Base-by-base conservation (phyloP, 2,113 vertebrate species). In the Stegastes partitus region DNA sequence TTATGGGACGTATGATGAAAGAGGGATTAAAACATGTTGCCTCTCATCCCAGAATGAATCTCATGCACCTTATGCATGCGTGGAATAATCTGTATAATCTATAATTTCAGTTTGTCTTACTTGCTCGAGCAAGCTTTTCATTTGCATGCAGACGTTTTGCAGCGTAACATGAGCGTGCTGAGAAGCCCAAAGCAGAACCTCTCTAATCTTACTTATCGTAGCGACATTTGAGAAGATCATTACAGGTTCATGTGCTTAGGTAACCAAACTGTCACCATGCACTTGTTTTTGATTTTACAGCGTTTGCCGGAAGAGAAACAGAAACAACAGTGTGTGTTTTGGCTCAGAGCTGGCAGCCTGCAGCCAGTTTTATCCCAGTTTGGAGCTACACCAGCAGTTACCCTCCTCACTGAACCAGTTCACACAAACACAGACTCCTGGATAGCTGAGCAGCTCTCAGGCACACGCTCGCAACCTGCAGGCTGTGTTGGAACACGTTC, bases 401-500 rank as follows among this genome's bases (percentile, higher is more conserved):
- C 34, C 31, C 23, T 82, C 51, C 26, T 80, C 53, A 42, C 54
- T 76, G 50, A 80, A 84, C 67, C 79, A 70, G 66, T 68, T 70
- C 64, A 68, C 68, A 69, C 42, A 63, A 72, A 77, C 73, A 54
- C 56, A 37, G n/a, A 39, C 45, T 39, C 39, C 26, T 39, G 62
- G 9, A 67, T 56, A 63, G 81, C 22, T 16, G 23, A 14, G 25
- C 34, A 55, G 65, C 67, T 74, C 44, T 80, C 21, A 71, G 68
- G 34, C 74, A 64, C 80, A 4, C 14, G 53, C 19, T 51, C 61
- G 53, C 21, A 68, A 50, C 81, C 77, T 77, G 39, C 74, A 71
- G 70, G 73, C 5, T 74, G 64, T 64, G 76, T 73, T 85, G 39
- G 59, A 74, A 59, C 76, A 75, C 39, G 71, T 84, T 80, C 75